A percentile compares a stretch with the other conserved stretches of the same genome.
Evolutionary conservation across 1,140 invertebrate species (phyloP).

Genomic region (Drosophila carrolli): DNA sequence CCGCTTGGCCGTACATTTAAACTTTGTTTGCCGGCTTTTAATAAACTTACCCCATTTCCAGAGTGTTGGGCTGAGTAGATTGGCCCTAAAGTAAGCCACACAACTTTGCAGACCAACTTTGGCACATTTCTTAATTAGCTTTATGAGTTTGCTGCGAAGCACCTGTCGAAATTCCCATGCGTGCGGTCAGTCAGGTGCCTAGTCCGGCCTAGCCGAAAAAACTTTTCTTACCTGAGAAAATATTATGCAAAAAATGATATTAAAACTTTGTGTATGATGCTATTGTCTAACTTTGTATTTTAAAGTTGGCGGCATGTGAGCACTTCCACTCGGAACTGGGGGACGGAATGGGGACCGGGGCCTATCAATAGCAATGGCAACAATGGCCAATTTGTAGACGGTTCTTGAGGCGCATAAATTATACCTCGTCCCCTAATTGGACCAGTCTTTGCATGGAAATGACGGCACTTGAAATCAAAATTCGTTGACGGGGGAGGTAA

Average conservation of each 20-base stretch:
- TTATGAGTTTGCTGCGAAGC: slow-evolving; percentile 68
- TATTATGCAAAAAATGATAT: slow-evolving; percentile 77
- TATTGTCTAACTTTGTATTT: slow-evolving; percentile 65
- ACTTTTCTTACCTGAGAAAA: slow-evolving; percentile 40
- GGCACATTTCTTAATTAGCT: slow-evolving; percentile 81
- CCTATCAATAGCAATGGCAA: slow-evolving; percentile 70
- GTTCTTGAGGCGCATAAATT: slow-evolving; percentile 77
- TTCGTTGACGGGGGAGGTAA: slow-evolving; percentile 40
- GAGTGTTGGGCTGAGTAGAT: slow-evolving; percentile 6
- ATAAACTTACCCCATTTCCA: slow-evolving; percentile 56
- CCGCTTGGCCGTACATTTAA: slow-evolving; percentile 28
- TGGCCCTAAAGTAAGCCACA: slow-evolving; percentile 19
- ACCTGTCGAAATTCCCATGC: slow-evolving; percentile 74
- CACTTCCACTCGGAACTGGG: not conserved
- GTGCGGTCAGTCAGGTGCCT: slow-evolving; percentile 65
- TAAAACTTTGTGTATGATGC: slow-evolving; percentile 66
- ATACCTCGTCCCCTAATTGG: slow-evolving; percentile 71
- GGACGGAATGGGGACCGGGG: not conserved
- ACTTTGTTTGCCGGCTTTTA: slow-evolving; percentile 62
- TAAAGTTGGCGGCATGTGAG: slow-evolving; percentile 19
- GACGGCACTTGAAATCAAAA: slow-evolving; percentile 70
- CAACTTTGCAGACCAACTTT: slow-evolving; percentile 46
- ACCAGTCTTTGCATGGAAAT: slow-evolving; percentile 59
- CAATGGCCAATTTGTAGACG: slow-evolving; percentile 77
- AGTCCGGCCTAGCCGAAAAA: slow-evolving; percentile 33